A percentile compares a stretch with the other conserved stretches of the same genome.
Evolutionary conservation across 2,113 vertebrate genomes (phyloP).

Genomic region (Heloderma charlesbogerti): DNA sequence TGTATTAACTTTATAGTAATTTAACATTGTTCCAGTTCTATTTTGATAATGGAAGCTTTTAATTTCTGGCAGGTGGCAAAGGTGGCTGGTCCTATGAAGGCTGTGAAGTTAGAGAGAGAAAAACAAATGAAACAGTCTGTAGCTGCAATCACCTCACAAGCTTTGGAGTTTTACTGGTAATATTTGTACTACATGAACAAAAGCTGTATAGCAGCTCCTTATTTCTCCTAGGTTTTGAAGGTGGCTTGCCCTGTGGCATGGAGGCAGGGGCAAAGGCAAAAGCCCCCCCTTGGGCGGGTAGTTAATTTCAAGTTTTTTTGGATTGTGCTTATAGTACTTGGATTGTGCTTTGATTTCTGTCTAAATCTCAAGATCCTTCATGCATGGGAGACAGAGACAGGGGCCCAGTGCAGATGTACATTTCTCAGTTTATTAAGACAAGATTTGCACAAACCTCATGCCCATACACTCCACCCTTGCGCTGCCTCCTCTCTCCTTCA

Average conservation of each 20-base stretch:
- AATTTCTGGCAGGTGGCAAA: slow-evolving; percentile 76
- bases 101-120: slow-evolving; percentile 81
- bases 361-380: neutral
- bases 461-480: neutral
- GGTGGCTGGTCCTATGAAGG: slow-evolving; percentile 89
- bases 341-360: neutral
- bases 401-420: neutral
- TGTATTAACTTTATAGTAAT: neutral
- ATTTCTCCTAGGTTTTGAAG: neutral
- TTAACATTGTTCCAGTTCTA: slow-evolving; percentile 4
- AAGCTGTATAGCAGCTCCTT: neutral
- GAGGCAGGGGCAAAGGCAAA: neutral
- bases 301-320: neutral
- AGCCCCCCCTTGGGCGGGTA: too few relatives aligned
- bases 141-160: slow-evolving; percentile 94
- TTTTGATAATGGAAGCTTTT: slow-evolving; percentile 46
- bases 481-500: too few relatives aligned
- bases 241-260: neutral
- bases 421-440: neutral
- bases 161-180: slow-evolving; percentile 92
- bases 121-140: slow-evolving; percentile 83
- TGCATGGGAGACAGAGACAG: neutral
- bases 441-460: neutral
- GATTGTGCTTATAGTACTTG: neutral
- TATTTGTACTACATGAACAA: neutral